Conservation (phyloP, 2,888 invertebrate species). For the Branchipolynoe longqiensis region DNA sequence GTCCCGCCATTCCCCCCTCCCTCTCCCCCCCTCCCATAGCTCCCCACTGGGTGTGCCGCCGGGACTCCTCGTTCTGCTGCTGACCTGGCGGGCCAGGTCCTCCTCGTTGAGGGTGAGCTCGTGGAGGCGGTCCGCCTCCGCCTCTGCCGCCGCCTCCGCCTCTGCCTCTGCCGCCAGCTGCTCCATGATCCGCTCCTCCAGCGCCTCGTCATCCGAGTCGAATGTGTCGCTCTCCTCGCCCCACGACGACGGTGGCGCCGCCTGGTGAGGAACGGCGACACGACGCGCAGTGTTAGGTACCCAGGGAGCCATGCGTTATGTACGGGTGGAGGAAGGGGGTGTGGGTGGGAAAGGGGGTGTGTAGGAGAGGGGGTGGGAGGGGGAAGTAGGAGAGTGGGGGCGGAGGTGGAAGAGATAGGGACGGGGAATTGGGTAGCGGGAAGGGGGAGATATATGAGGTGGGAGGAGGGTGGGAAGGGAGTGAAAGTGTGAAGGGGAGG, state of each 20-base stretch:
- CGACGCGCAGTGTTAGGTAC: neutral
- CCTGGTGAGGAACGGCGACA: neutral
- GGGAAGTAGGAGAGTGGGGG: too few species aligned
- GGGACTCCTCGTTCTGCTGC: neutral
- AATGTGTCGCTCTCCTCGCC: constrained; percentile 44
- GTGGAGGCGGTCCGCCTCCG: constrained; percentile 15
- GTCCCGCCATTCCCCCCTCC: too few species aligned
- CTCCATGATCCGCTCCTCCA: constrained; percentile 59
- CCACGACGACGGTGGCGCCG: constrained; percentile 26
- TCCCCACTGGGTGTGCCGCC: too few species aligned
- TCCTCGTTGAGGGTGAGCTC: constrained; percentile 44
- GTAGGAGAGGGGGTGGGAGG: too few species aligned
- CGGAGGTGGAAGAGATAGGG: too few species aligned
- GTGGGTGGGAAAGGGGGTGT: too few species aligned
- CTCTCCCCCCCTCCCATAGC: too few species aligned
- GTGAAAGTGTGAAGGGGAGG: too few species aligned
- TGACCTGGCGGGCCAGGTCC: constrained; percentile 46
- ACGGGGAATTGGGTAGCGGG: too few species aligned
- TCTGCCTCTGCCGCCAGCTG: constrained; percentile 56
- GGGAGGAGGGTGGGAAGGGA: too few species aligned
- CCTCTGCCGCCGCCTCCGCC: constrained; percentile 45
- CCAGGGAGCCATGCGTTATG: constrained; percentile 8
- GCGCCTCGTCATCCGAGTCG: constrained; percentile 56
- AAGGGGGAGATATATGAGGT: too few species aligned
- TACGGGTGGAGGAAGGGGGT: too few species aligned